These are phyloP conservation scores for Hydrophis major DNA, from an alignment of 2,797 vertebrate species.

Conservation along the genomic window DNA sequence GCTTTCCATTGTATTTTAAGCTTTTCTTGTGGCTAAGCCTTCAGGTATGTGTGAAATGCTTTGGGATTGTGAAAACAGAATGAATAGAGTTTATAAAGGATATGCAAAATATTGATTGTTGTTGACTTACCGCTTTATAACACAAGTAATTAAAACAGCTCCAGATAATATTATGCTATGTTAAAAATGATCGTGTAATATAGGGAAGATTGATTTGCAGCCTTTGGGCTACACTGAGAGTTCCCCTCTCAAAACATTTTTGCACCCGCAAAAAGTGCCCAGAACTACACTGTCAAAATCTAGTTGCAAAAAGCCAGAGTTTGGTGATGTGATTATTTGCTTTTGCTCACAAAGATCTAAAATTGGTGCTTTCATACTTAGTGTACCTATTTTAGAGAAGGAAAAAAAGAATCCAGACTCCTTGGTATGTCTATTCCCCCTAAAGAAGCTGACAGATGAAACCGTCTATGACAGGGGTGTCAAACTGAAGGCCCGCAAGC, in stretches of 20 bases:
- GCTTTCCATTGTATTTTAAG: conserved; percentile 46
- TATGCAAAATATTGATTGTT: background rate
- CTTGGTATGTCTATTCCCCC: no score
- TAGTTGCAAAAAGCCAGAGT: background rate
- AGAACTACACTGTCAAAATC: no score
- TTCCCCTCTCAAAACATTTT: no score
- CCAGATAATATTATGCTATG: background rate
- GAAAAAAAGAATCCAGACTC: no score
- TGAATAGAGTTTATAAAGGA: background rate
- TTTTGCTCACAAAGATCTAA: no score
- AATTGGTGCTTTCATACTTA: no score
- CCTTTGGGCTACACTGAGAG: background rate
- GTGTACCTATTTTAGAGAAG: no score
- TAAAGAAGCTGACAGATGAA: no score
- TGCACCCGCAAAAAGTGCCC: background rate
- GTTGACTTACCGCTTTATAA: background rate
- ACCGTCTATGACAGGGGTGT: no score
- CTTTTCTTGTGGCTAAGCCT: conserved; percentile 58
- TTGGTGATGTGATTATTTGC: no score
- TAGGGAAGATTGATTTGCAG: background rate
- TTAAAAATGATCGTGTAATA: background rate
- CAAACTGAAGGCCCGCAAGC: no score
- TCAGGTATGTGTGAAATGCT: conserved; percentile 41
- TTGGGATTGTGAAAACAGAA: conserved; percentile 33
- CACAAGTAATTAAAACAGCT: background rate